Percentiles rank a stretch among this genome's conserved stretches.
Conservation (phyloP, 2,113 vertebrate species). For the Uria lomvia region DNA sequence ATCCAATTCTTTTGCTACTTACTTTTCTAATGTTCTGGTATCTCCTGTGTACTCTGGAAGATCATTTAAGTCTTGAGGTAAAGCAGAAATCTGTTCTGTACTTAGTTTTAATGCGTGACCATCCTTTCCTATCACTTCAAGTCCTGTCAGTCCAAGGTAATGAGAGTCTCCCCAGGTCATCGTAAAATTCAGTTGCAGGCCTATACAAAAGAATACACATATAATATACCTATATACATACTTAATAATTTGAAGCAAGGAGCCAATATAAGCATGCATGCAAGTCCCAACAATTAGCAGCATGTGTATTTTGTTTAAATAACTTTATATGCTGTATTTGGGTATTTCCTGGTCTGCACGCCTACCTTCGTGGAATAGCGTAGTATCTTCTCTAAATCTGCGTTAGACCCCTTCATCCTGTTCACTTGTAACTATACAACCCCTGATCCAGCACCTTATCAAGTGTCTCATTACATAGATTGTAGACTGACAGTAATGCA, state of each 20-base stretch:
- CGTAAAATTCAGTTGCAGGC: slow-evolving; percentile 84
- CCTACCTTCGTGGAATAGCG: background rate
- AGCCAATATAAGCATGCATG: background rate
- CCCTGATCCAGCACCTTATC: background rate
- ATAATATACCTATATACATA: background rate
- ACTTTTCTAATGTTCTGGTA: slow-evolving; percentile 90
- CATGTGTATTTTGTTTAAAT: background rate
- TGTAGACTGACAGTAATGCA: background rate
- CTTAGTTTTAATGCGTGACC: slow-evolving; percentile 83
- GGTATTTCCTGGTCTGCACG: background rate
- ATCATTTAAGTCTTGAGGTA: slow-evolving; percentile 86
- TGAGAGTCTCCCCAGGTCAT: slow-evolving; percentile 91
- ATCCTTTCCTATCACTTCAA: slow-evolving; percentile 88
- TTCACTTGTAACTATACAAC: background rate
- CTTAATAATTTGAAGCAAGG: background rate
- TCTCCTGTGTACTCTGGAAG: slow-evolving; percentile 84
- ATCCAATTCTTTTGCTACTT: slow-evolving; percentile 20
- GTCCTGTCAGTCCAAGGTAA: slow-evolving; percentile 89
- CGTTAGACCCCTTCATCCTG: background rate
- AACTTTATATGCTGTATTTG: background rate
- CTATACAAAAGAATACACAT: slow-evolving; percentile 56
- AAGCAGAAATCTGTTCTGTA: slow-evolving; percentile 81
- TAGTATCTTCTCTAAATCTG: background rate
- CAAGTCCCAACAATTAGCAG: background rate
- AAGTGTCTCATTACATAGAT: background rate